phyloP scores from a whole-genome alignment of 92 coral and sea anemone species.

The Palythoa heliodiscus region DNA sequence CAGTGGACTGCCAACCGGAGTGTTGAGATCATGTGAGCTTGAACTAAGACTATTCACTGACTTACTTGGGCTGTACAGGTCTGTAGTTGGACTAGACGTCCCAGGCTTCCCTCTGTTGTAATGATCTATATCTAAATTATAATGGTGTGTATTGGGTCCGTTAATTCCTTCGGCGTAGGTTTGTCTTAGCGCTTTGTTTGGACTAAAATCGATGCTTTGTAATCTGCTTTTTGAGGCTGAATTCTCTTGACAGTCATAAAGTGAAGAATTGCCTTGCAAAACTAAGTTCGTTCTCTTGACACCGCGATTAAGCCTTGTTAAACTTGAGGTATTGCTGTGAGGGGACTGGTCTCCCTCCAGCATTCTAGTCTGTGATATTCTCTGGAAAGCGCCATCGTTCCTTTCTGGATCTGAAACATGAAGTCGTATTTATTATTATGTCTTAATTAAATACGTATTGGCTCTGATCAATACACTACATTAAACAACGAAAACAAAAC shows the following conservation, averaged over 20 bases:
- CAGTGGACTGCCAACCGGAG: not conserved
- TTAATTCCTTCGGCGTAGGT: not conserved
- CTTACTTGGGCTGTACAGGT: not conserved
- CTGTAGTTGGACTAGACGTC: not conserved
- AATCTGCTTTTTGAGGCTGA: not conserved
- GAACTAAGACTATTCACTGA: not conserved
- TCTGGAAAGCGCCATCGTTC: not conserved
- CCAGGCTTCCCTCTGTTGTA: not conserved
- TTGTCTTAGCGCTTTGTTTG: not conserved
- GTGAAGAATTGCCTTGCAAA: not conserved
- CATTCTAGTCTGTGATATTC: not conserved
- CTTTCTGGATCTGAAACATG: conserved; percentile 18
- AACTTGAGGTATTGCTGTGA: not conserved
- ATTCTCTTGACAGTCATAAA: not conserved
- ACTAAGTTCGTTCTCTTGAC: conserved; percentile 4
- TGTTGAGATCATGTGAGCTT: not conserved
- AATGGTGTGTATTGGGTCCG: not conserved
- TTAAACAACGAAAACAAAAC: too few species aligned
- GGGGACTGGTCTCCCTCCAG: not conserved
- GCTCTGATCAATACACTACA: too few species aligned
- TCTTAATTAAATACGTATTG: too few species aligned
- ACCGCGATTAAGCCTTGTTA: not conserved
- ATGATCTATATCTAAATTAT: not conserved
- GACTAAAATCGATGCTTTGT: not conserved
- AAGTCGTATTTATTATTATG: not conserved